Percentiles rank a stretch among this genome's conserved stretches.
Conservation (phyloP, 2,888 invertebrate species). For the Drosophila neonasuta region DNA sequence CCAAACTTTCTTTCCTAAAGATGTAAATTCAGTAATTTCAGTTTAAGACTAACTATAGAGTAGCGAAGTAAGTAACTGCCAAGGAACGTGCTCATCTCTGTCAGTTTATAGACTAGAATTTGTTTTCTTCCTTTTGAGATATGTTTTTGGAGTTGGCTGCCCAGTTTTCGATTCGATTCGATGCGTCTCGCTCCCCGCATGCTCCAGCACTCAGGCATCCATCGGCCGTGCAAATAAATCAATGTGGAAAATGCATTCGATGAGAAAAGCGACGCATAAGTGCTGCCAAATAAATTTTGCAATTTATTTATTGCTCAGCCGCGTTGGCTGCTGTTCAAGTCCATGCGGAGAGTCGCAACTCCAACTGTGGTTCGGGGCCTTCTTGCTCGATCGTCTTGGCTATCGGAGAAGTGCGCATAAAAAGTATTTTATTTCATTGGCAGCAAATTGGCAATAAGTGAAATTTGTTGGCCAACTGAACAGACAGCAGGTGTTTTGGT, state of each 20-base stretch:
- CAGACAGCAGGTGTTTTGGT: slow-evolving; percentile 49
- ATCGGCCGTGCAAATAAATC: slow-evolving; percentile 67
- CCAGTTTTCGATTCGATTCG: slow-evolving; percentile 4
- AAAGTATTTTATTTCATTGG: slow-evolving; percentile 74
- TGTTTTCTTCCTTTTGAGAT: slow-evolving; percentile 50
- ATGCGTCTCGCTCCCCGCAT: background rate
- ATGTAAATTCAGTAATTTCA: too few species aligned
- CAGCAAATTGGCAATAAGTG: slow-evolving; percentile 76
- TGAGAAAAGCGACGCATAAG: slow-evolving; percentile 75
- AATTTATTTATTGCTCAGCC: slow-evolving; percentile 70
- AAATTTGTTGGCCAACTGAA: slow-evolving; percentile 67
- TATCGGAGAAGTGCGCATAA: slow-evolving; percentile 60
- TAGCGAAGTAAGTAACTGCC: background rate
- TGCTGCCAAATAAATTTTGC: slow-evolving; percentile 75
- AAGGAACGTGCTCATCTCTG: slow-evolving; percentile 22
- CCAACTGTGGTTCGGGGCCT: slow-evolving; percentile 4
- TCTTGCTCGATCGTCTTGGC: slow-evolving; percentile 37
- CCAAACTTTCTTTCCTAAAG: background rate
- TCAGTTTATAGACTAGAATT: slow-evolving; percentile 46
- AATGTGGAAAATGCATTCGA: slow-evolving; percentile 72
- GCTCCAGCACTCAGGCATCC: slow-evolving; percentile 5
- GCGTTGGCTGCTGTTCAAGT: slow-evolving; percentile 52
- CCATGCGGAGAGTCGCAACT: slow-evolving; percentile 3
- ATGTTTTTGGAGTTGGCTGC: slow-evolving; percentile 35
- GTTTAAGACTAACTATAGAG: background rate